Base-by-base conservation (phyloP, 2,797 vertebrate genomes). In the Tympanoctomys barrerae region DNA sequence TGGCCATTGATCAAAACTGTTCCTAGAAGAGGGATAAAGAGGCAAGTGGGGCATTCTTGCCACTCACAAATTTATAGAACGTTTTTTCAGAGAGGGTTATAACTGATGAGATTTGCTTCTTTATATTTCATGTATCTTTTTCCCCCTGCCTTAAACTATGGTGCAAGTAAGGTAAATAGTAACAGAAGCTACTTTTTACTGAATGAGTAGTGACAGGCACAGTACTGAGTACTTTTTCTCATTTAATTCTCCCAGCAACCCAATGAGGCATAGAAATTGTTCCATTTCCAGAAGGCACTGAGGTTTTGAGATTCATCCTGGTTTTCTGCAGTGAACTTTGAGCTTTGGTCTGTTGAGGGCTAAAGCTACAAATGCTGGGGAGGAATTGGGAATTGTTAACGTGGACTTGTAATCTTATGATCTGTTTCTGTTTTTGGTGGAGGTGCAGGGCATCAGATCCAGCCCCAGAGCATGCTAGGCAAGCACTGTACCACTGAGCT, bases 21-120 rank as follows among this genome's bases (percentile, higher is more conserved):
- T 96, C 90, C 93, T 83, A 90, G 90, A 94, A 96, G 39, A 95
- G 94, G 96, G 94, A 36, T 88, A 83, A 94, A 83, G 36, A 81
- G 79, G 87, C 89, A 86, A 77, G n/a, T 52, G 85, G 88, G 70
- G 22, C 68, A 22, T 89, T 96, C 70, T 82, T 70, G 39, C 33
- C 36, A 49, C n/a, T 94, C 22, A 73, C 19, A 89, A 5, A 39
- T 91, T 91, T 68, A 73, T 83, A 62, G 77, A 66, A 33, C 78
- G 73, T 70, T 80, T 62, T 90, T 71, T 96, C 36, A 86, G 36
- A 42, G 2, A 90, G 66, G 52, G 28, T 80, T 95, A 42, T 49
- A 61, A 71, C 80, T 80, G 84, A 49, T 90, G 91, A 82, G 71
- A 82, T 93, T 95, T 90, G 49, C 62, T 73, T 73, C 64, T 84